Evolutionary conservation across 2,113 vertebrate genomes (phyloP).

Genomic region (Passer montanus): DNA sequence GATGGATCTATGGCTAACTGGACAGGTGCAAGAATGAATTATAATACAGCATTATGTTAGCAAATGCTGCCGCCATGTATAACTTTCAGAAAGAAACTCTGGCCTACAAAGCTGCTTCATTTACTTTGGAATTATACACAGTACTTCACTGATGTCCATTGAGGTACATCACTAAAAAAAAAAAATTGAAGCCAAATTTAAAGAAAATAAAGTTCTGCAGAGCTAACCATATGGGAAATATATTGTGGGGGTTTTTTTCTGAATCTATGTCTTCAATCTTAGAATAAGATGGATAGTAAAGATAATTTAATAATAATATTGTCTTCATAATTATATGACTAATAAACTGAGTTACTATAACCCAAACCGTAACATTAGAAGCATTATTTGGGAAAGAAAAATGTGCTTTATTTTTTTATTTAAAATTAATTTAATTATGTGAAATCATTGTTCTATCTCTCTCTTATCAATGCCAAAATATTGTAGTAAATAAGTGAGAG

Average conservation of each 20-base stretch:
- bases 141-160: not conserved
- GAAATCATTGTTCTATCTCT: not conserved
- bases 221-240: not conserved
- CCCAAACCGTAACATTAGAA: not conserved
- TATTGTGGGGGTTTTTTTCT: not conserved
- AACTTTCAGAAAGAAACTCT: not conserved
- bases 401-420: not conserved
- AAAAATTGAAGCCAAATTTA: not conserved
- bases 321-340: not conserved
- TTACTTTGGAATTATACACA: not conserved
- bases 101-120: not conserved
- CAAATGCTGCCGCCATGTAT: not conserved
- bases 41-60: conserved; percentile 19
- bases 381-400: not conserved
- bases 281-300: not conserved
- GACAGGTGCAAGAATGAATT: conserved; percentile 37
- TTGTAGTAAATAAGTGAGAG: not conserved
- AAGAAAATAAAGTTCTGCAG: not conserved
- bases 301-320: not conserved
- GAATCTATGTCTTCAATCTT: not conserved
- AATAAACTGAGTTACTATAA: not conserved
- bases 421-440: not conserved
- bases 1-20: conserved; percentile 36
- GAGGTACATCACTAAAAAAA: not conserved
- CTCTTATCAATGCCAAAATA: not conserved